Conservation (phyloP, 1,140 invertebrate genomes). For the Palaemon carinicauda region DNA sequence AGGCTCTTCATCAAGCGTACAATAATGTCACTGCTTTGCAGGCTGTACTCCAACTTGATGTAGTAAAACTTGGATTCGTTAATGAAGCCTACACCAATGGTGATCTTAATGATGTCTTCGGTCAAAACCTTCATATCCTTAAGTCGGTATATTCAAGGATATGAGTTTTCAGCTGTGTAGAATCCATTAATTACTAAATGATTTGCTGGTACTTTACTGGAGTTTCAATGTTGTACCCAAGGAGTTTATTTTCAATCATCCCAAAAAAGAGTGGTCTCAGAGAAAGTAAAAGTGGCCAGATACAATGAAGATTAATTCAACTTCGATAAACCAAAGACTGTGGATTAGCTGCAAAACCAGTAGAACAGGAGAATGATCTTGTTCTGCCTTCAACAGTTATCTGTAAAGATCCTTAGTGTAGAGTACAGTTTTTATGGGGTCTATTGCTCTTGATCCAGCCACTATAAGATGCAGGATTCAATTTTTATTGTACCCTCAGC, state of each 20-base stretch:
- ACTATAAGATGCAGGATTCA: neutral
- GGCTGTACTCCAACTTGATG: too few relatives aligned
- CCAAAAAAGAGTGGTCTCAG: neutral
- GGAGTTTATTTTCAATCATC: neutral
- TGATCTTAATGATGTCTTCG: too few relatives aligned
- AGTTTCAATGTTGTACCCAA: too few relatives aligned
- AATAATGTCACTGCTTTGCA: too few relatives aligned
- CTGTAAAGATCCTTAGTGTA: neutral
- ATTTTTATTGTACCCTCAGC: neutral
- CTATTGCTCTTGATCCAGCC: neutral
- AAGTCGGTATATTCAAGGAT: too few relatives aligned
- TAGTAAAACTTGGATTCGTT: too few relatives aligned
- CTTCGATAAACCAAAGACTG: neutral
- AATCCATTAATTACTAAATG: too few relatives aligned
- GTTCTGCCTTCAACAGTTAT: constrained; percentile 9
- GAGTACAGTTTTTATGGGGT: neutral
- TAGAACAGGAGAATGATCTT: neutral
- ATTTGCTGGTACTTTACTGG: too few relatives aligned
- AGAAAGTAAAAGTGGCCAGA: neutral
- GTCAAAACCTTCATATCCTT: too few relatives aligned
- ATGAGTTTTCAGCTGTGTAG: too few relatives aligned
- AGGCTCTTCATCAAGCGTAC: too few relatives aligned
- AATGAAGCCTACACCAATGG: too few relatives aligned
- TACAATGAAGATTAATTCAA: constrained; percentile 3
- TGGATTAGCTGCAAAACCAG: neutral